These are phyloP conservation scores for Scomberomorus guttatus DNA, from an alignment of 2,797 vertebrate genomes.

Conservation along the genomic window DNA sequence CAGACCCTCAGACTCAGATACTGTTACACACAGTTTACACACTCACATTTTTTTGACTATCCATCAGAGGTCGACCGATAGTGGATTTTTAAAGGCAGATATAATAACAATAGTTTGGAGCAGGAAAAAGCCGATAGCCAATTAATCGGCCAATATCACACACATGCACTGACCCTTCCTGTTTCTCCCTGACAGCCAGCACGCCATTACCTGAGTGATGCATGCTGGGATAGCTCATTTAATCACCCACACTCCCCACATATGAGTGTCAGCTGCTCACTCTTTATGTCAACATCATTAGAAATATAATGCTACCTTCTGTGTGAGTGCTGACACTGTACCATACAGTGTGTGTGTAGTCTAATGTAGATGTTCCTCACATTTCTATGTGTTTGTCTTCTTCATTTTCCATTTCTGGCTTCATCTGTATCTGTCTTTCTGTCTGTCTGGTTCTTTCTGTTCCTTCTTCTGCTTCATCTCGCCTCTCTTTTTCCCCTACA, in stretches of 20 bases:
- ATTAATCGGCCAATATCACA: too few species aligned
- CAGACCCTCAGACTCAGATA: too few species aligned
- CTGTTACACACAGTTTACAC: too few species aligned
- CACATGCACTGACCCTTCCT: too few species aligned
- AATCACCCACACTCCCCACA: slow-evolving; percentile 2
- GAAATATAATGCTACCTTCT: not conserved
- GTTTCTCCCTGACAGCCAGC: not conserved
- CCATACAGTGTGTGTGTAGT: not conserved
- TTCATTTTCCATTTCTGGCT: not conserved
- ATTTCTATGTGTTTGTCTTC: not conserved
- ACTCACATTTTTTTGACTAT: too few species aligned
- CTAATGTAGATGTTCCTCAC: not conserved
- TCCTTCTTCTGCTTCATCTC: not conserved
- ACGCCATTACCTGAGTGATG: slow-evolving; percentile 22
- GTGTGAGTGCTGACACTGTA: not conserved
- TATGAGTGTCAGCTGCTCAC: slow-evolving; percentile 1
- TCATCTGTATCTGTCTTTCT: not conserved
- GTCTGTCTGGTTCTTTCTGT: not conserved
- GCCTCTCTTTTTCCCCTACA: slow-evolving; percentile 58
- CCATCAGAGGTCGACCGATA: too few species aligned
- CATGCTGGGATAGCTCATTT: slow-evolving; percentile 32
- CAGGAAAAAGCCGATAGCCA: too few species aligned
- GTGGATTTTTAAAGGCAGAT: too few species aligned
- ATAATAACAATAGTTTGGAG: too few species aligned
- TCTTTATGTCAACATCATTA: not conserved